Evolutionary conservation across 2,888 invertebrate genomes (phyloP), one percentile per base, ranked within the genome.

Genomic region (Euphydryas editha): DNA sequence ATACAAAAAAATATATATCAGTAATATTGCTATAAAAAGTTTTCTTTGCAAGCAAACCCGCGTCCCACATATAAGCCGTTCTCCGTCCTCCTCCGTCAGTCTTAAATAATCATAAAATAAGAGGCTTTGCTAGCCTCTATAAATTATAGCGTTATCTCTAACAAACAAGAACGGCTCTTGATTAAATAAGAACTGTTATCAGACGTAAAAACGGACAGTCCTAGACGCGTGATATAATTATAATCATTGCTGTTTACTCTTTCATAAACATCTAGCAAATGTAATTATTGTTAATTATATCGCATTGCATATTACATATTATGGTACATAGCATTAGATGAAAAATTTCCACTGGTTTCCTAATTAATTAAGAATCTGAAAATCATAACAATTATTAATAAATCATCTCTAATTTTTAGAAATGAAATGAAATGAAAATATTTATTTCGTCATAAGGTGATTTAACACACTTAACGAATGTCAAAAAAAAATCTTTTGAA

Each of bases 161-260:
- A 80, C 85, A 90, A 88, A 88, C 88, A 86, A 75, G 83, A 81
- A 84, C 81, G 80, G 78, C 78, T 76, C 78, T 79, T 82, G 85
- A 87, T 87, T 85, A 90, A 90, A 90, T 90, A 90, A 81, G 71
- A 77, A 76, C 77, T 81, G 83, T 87, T 90, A 90, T 88, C 89
- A 77, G 75, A 76, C 84, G 81, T 85, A 82, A 83, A 83, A 83
- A 89, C 85, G 90, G 91, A 90, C 90, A 90, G 65, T 68, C 65
- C 72, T 81, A 84, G 51, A 20, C 58, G 55, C 56, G 42, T 64
- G 55, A 60, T 62, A 65, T 64, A 66, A 68, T 68, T 68, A 66
- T 67, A 59, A 51, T 63, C 44, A 64, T 54, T 69, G 42, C 49
- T 70, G 61, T 67, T 70, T 67, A 59, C 64, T 39, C 24, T 59